A percentile compares a stretch with the other conserved stretches of the same genome.
Evolutionary conservation across 2,113 vertebrate species (phyloP).

Genomic region (Coregonus clupeaformis): DNA sequence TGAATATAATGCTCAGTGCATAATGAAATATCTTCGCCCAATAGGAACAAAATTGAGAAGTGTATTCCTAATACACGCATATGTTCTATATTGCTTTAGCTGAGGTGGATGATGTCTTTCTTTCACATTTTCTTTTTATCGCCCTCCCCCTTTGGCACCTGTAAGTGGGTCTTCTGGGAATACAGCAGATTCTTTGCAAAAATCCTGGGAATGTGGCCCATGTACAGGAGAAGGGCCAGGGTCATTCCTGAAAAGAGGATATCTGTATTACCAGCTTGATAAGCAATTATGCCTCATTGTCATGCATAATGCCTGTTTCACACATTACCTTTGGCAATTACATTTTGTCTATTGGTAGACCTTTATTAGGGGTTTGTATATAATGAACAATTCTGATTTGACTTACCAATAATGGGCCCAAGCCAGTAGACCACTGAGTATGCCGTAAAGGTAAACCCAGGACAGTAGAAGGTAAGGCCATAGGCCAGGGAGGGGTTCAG

Average conservation of each 20-base stretch:
- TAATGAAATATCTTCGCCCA: too few species aligned
- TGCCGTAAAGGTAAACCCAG: conserved; percentile 76
- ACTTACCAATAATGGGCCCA: conserved; percentile 80
- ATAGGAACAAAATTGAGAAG: too few species aligned
- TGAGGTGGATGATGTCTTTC: neutral
- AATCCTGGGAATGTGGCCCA: conserved; percentile 83
- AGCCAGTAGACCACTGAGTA: conserved; percentile 87
- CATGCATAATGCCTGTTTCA: too few species aligned
- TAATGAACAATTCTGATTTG: neutral
- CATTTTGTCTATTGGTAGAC: too few species aligned
- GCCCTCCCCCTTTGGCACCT: conserved; percentile 67
- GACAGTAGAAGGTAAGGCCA: conserved; percentile 80
- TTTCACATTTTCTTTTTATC: conserved; percentile 61
- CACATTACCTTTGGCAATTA: too few species aligned
- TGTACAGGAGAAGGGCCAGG: conserved; percentile 79
- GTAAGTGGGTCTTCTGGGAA: conserved; percentile 79
- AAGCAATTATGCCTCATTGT: neutral
- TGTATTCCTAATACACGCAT: neutral
- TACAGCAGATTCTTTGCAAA: conserved; percentile 88
- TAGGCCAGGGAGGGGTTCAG: conserved; percentile 85
- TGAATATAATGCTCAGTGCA: too few species aligned
- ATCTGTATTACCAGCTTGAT: neutral
- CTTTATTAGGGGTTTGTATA: too few species aligned
- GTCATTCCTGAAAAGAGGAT: conserved; percentile 78
- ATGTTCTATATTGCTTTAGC: too few species aligned